A percentile compares a stretch with the other conserved stretches of the same genome.
Evolutionary conservation across 92 coral and sea anemone species (phyloP).

Genomic region (Muricea muricata): DNA sequence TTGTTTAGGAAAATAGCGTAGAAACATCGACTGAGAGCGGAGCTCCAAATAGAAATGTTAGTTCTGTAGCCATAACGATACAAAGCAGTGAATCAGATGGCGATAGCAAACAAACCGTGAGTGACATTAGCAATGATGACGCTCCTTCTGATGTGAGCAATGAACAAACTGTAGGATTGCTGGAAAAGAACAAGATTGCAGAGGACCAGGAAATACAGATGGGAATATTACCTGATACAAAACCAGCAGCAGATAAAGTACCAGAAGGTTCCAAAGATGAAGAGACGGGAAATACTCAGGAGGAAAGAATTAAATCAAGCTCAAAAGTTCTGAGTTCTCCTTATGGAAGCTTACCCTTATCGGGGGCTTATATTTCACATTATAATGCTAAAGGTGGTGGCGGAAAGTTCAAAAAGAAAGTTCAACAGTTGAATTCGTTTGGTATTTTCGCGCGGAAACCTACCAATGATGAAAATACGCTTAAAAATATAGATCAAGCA

Average conservation of each 20-base stretch:
- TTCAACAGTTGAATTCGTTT: conserved; percentile 24
- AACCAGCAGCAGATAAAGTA: background rate
- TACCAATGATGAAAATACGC: background rate
- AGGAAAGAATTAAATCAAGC: background rate
- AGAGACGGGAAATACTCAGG: background rate
- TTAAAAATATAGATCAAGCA: background rate
- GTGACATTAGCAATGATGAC: background rate
- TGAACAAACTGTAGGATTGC: background rate
- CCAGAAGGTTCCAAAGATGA: background rate
- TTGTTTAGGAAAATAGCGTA: background rate
- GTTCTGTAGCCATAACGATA: conserved; percentile 9
- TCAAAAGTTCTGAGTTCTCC: conserved; percentile 9
- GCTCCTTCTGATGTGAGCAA: background rate
- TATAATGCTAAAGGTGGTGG: background rate
- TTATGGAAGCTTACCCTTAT: background rate
- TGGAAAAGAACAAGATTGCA: background rate
- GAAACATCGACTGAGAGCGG: background rate
- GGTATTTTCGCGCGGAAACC: conserved; percentile 12
- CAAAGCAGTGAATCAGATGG: conserved; percentile 4
- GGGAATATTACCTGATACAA: background rate
- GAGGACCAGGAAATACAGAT: conserved; percentile 1
- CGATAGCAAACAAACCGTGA: background rate
- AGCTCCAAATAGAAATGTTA: background rate
- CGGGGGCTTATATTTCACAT: conserved; percentile 23
- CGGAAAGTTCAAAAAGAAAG: conserved; percentile 22